phyloP scores from a whole-genome alignment of 2,113 vertebrate genomes.

The Fregata magnificens region DNA sequence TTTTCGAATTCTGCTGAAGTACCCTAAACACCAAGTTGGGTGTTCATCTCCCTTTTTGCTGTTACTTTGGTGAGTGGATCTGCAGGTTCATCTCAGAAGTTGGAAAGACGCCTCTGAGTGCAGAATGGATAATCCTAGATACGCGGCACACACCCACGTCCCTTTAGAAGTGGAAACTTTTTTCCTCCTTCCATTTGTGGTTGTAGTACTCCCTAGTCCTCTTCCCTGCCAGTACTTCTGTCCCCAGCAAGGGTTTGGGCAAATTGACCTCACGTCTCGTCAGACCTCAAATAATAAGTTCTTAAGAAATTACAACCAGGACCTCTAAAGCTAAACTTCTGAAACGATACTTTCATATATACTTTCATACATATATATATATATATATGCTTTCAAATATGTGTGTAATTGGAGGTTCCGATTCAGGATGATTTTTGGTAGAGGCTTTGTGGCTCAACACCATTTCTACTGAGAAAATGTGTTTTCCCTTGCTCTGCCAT shows the following conservation, averaged over 20 bases:
- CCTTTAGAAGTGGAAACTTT: background rate
- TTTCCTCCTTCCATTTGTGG: background rate
- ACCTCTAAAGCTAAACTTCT: background rate
- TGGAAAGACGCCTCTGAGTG: background rate
- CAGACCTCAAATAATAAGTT: background rate
- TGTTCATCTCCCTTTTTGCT: background rate
- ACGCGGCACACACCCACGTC: background rate
- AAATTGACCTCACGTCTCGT: background rate
- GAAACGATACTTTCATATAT: background rate
- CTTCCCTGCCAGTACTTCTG: background rate
- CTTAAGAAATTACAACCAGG: background rate
- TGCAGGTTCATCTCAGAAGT: background rate
- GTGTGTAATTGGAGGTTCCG: background rate
- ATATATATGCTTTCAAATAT: too few species aligned
- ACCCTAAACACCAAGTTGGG: background rate
- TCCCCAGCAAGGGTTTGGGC: background rate
- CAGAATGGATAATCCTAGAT: background rate
- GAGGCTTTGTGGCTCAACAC: background rate
- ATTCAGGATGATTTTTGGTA: background rate
- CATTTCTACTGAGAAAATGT: background rate
- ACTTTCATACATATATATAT: too few species aligned
- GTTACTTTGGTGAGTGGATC: background rate
- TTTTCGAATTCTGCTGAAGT: background rate
- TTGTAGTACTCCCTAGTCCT: background rate
- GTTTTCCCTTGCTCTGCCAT: background rate